Base-by-base conservation (phyloP, 1,140 invertebrate species). In the Gryon sp. region DNA sequence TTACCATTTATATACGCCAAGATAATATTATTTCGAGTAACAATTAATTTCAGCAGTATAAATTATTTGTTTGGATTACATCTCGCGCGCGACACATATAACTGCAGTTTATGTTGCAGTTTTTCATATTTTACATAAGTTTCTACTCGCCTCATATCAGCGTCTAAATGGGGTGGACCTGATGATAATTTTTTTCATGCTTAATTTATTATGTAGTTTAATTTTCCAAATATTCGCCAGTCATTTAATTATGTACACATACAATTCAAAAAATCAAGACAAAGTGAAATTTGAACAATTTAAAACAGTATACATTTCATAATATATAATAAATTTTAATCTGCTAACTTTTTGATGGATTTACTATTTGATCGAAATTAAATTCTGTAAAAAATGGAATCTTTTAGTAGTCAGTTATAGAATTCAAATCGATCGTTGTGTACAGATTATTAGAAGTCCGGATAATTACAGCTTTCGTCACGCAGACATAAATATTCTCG, bases 401-500 rank as follows among this genome's bases (percentile, higher is more conserved):
- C n/a, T n/a, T n/a, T n/a, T n/a, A n/a, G n/a, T n/a, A n/a, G n/a
- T 78, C 75, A 63, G 46, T 78, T 63, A 63, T 63, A 41, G 50
- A 65, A 41, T 66, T 38, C 24, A 26, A 62, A 78, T 78, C 63
- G 63, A 78, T 69, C 63, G 55, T 65, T 43, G 32, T 24, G 24
- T 55, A n/a, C 62, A 20, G 66, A 68, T 73, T 73, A 77, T 77
- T 63, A 68, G 68, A 68, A 77, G 53, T 45, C 60, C 66, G 28
- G 69, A 59, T 73, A 73, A 73, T 78, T 73, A 73, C 59, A 69
- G 57, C 45, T 78, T 78, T 78, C 69, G 63, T 78, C 69, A 73
- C 76, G 76, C 76, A 57, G 69, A 70, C 65, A 74, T 78, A 78
- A 78, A 78, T 78, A 74, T 74, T 74, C 76, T 77, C 26, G 28